Percentiles rank a stretch among this genome's conserved stretches.
These are phyloP conservation scores for Tetheella fluctuosa DNA, from an alignment of 2,888 invertebrate species.

Conservation along the genomic window DNA sequence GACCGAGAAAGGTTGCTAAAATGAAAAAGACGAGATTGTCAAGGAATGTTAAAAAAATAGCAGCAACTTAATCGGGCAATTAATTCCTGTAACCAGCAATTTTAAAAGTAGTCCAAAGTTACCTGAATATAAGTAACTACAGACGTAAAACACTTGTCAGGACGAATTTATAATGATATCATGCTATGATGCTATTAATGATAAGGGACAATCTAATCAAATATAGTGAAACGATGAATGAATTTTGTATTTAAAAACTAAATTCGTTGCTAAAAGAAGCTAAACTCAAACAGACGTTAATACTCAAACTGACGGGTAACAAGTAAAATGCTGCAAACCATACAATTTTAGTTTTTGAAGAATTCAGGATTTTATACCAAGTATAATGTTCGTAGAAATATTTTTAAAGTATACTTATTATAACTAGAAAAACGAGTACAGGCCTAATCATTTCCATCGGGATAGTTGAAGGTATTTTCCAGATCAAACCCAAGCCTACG, in stretches of 20 bases:
- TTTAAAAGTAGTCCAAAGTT: not conserved
- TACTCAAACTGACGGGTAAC: no score
- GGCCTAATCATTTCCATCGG: constrained; percentile 48
- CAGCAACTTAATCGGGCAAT: not conserved
- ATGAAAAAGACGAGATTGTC: not conserved
- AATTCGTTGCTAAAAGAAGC: not conserved
- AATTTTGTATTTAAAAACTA: not conserved
- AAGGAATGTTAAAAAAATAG: not conserved
- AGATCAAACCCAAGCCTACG: constrained; percentile 42
- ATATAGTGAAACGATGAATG: not conserved
- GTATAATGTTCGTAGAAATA: no score
- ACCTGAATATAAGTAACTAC: constrained; percentile 7
- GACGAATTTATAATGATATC: constrained; percentile 42
- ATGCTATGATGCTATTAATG: constrained; percentile 38
- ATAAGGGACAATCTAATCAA: constrained; percentile 28
- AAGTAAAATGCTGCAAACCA: no score
- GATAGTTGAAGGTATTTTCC: constrained; percentile 45
- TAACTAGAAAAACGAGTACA: not conserved
- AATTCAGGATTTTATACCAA: no score
- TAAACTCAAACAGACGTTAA: no score
- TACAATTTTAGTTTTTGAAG: no score
- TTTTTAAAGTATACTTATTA: no score
- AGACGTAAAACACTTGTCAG: constrained; percentile 19
- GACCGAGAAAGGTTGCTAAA: no score
- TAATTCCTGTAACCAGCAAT: not conserved